These are phyloP conservation scores for Desoria tigrina DNA, from an alignment of 2,888 invertebrate genomes.

Conservation along the genomic window DNA sequence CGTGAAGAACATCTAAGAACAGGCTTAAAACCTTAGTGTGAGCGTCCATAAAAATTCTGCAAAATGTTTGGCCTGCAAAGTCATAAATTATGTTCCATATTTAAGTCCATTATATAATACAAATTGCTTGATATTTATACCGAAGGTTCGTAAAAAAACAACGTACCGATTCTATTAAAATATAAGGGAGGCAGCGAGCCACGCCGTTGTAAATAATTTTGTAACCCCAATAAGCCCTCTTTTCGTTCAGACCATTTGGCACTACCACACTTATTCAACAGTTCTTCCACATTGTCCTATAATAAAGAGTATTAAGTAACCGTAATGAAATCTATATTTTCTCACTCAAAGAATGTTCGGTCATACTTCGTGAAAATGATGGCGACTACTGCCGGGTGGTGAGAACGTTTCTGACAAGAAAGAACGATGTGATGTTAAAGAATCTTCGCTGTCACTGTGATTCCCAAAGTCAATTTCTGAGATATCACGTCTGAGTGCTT, in stretches of 20 bases:
- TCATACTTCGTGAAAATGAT: slow-evolving; percentile 47
- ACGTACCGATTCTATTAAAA: slow-evolving; percentile 52
- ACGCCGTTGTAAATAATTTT: slow-evolving; percentile 67
- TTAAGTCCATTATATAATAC: slow-evolving; percentile 4
- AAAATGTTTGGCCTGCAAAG: slow-evolving; percentile 52
- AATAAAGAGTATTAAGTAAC: background rate
- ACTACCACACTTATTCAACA: slow-evolving; percentile 80
- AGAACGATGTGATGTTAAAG: slow-evolving; percentile 50
- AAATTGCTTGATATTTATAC: background rate
- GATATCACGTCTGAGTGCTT: slow-evolving; percentile 62
- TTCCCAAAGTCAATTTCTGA: slow-evolving; percentile 50
- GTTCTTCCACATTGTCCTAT: slow-evolving; percentile 78
- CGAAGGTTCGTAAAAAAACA: too few species aligned
- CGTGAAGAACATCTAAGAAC: slow-evolving; percentile 89
- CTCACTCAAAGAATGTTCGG: background rate
- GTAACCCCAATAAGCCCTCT: slow-evolving; percentile 82
- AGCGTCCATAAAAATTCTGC: slow-evolving; percentile 92
- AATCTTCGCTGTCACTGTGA: slow-evolving; percentile 53
- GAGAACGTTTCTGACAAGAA: slow-evolving; percentile 51
- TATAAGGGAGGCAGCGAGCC: slow-evolving; percentile 50
- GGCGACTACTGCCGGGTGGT: slow-evolving; percentile 47
- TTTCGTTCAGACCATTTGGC: slow-evolving; percentile 93
- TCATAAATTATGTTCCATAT: too few species aligned
- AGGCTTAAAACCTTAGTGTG: slow-evolving; percentile 91
- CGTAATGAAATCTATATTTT: background rate